Evolutionary conservation across 2,797 vertebrate genomes (phyloP), one percentile per base, ranked within the genome.

Genomic region (Tangara arthus): DNA sequence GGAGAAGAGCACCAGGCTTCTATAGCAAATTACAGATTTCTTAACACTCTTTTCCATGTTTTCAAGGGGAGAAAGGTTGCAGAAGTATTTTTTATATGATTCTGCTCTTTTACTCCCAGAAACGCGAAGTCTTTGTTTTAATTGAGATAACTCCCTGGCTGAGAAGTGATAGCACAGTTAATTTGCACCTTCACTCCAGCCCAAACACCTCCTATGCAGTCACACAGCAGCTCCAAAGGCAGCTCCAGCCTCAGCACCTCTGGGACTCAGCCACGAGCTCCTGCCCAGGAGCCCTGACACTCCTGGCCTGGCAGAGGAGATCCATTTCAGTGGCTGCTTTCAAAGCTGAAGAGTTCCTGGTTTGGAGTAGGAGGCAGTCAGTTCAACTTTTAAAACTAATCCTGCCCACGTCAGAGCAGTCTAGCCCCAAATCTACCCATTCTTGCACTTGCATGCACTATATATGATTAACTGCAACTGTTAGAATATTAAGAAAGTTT

Each of bases 181-280:
- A 86, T 59, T 8, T 56, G 32, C 8, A 2, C 82, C 61, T 65
- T 47, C 46, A 1, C 55, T 41, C 14, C 65, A 37, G 65, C 55
- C 50, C n/a, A 11, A 11, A 3, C 35, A 42, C 35, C 71, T 57
- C 4, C 1, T 6, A 30, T 6, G 60, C 77, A 28, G 37, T 37
- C 53, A 37, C 68, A 12, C 12, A 0, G 6, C 9, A 14, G 73
- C 64, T 49, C 65, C 49, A 23, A 46, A 60, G 44, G 64, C 30
- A n/a, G 0, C 50, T 17, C 4, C 0, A 3, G 46, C 32, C 35
- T 21, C 3, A 0, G 39, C 76, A 55, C 56, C 53, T 10, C 60
- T 6, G 22, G 35, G 21, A 14, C 39, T 42, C 55, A 19, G 37
- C 6, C 2, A 2, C 1, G 17, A 75, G 72, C 76, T 72, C 72